A percentile compares a stretch with the other conserved stretches of the same genome.
These are phyloP conservation scores for Oligia strigilis DNA, from an alignment of 2,888 invertebrate genomes.

Conservation along the genomic window DNA sequence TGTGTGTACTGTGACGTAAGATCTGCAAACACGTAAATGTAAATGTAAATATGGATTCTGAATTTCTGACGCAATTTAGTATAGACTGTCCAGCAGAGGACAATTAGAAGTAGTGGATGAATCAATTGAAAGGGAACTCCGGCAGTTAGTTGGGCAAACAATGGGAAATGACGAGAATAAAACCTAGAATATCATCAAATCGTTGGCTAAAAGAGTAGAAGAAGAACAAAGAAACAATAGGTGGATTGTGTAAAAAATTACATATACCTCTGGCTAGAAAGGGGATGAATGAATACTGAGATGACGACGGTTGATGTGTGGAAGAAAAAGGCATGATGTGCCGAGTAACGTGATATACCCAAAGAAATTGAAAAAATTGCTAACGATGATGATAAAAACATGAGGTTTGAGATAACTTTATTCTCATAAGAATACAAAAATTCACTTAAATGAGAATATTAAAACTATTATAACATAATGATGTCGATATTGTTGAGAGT, in stretches of 20 bases:
- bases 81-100: neutral
- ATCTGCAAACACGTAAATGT: slow-evolving; percentile 30
- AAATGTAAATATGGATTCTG: no score
- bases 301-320: neutral
- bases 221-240: neutral
- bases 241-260: neutral
- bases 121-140: neutral
- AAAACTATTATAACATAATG: no score
- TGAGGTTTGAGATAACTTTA: no score
- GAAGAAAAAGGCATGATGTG: neutral
- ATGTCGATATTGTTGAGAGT: no score
- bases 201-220: neutral
- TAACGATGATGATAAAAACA: neutral
- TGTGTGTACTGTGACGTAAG: slow-evolving; percentile 32
- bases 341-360: neutral
- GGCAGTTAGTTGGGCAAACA: neutral
- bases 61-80: slow-evolving; percentile 9
- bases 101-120: neutral
- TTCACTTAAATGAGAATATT: no score
- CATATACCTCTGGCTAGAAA: neutral
- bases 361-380: neutral
- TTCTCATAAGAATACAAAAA: no score
- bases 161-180: neutral
- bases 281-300: neutral
- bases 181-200: neutral